Conservation (phyloP, 2,888 invertebrate species). For the Limnephilus lunatus region DNA sequence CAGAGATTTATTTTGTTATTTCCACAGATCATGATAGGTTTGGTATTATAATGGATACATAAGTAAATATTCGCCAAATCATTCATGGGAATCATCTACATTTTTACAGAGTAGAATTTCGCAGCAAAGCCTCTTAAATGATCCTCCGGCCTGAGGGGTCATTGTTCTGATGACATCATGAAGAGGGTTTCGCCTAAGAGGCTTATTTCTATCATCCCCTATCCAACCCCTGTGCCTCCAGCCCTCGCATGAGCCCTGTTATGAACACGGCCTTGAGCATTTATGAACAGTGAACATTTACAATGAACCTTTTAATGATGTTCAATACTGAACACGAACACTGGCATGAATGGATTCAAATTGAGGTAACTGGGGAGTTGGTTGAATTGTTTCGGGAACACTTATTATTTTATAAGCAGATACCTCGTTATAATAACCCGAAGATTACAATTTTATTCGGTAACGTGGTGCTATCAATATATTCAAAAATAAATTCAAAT, state of each 20-base stretch:
- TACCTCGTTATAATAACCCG: background rate
- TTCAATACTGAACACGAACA: background rate
- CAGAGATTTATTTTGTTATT: background rate
- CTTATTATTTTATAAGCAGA: background rate
- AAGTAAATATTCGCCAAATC: background rate
- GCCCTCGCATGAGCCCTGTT: background rate
- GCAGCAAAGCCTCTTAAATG: background rate
- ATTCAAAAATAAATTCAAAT: too few relatives aligned
- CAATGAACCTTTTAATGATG: background rate
- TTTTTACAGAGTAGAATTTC: background rate
- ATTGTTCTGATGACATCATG: conserved; percentile 20
- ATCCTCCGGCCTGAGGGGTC: background rate
- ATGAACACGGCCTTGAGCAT: conserved; percentile 2
- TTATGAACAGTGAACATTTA: background rate
- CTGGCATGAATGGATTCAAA: background rate
- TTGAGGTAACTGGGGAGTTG: background rate
- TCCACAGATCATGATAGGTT: background rate
- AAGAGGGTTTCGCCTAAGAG: conserved; percentile 24
- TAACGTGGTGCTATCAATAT: too few relatives aligned
- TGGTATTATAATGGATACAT: background rate
- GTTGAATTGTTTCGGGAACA: background rate
- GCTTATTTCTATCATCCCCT: conserved; percentile 15
- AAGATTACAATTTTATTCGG: too few relatives aligned
- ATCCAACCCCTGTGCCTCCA: background rate
- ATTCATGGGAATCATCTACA: background rate